Conservation (phyloP, 2,888 invertebrate genomes). For the Xanthorhoe designata region DNA sequence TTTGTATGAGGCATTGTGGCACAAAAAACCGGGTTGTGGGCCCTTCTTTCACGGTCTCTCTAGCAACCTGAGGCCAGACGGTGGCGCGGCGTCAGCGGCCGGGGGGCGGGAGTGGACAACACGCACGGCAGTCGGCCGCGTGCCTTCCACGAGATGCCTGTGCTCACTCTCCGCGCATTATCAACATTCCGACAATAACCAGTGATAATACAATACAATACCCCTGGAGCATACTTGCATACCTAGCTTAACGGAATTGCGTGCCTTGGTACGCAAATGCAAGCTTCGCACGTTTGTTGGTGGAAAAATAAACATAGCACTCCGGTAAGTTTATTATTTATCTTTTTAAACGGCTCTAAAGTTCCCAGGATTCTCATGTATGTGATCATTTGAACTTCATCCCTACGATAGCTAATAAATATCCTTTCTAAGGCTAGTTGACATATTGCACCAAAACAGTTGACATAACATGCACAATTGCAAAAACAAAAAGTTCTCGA, state of each 20-base stretch:
- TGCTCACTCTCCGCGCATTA: conserved; percentile 44
- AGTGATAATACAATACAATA: conserved; percentile 35
- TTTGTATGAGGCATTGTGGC: conserved; percentile 62
- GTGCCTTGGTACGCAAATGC: conserved; percentile 70
- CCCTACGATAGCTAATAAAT: conserved; percentile 33
- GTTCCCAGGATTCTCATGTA: conserved; percentile 46
- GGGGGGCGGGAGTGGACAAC: conserved; percentile 37
- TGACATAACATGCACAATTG: background rate
- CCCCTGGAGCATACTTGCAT: conserved; percentile 28
- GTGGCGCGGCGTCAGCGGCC: conserved; percentile 11
- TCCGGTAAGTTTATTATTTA: conserved; percentile 74
- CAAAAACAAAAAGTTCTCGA: background rate
- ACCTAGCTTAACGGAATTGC: conserved; percentile 57
- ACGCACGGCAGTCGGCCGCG: conserved; percentile 67
- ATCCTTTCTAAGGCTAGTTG: background rate
- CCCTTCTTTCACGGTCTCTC: conserved; percentile 76
- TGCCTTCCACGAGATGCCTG: conserved; percentile 64
- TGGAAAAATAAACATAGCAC: conserved; percentile 78
- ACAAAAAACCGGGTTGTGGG: conserved; percentile 77
- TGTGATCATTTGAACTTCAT: conserved; percentile 46
- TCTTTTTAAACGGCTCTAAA: conserved; percentile 44
- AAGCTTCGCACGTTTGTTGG: conserved; percentile 65
- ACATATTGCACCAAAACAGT: background rate
- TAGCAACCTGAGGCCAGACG: conserved; percentile 45
- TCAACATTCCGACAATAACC: conserved; percentile 34